Evolutionary conservation across 2,888 invertebrate species (phyloP).

Genomic region (Loripinus fragilis): DNA sequence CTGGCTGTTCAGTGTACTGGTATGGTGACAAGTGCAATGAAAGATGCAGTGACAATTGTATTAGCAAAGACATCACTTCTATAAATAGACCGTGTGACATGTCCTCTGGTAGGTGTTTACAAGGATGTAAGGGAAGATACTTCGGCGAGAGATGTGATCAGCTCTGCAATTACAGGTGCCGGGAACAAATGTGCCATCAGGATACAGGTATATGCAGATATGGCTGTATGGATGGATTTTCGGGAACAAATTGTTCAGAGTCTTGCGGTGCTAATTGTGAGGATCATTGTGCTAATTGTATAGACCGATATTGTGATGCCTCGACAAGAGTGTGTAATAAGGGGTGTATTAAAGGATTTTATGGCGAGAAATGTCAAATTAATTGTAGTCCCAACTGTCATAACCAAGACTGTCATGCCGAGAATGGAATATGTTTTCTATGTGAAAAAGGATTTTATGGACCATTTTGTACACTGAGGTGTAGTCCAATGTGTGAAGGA

Average conservation of each 20-base stretch:
- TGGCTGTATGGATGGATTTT: constrained; percentile 55
- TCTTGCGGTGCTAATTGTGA: constrained; percentile 52
- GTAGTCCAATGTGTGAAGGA: constrained; percentile 35
- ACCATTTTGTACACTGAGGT: constrained; percentile 27
- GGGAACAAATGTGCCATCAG: constrained; percentile 47
- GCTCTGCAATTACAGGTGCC: constrained; percentile 52
- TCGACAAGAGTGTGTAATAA: constrained; percentile 45
- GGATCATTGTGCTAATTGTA: constrained; percentile 46
- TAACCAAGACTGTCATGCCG: constrained; percentile 44
- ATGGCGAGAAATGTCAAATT: constrained; percentile 49
- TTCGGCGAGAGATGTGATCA: constrained; percentile 53
- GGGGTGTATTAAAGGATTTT: constrained; percentile 59
- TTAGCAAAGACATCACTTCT: constrained; percentile 29
- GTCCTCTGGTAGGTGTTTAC: constrained; percentile 38
- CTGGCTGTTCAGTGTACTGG: constrained; percentile 51
- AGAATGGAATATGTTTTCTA: constrained; percentile 26
- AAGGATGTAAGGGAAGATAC: constrained; percentile 49
- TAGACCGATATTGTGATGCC: constrained; percentile 44
- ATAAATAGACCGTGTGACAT: constrained; percentile 43
- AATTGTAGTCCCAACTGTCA: constrained; percentile 51
- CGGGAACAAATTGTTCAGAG: constrained; percentile 52
- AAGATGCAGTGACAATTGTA: constrained; percentile 50
- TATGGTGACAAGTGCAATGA: constrained; percentile 59
- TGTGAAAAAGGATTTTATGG: constrained; percentile 46
- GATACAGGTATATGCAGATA: constrained; percentile 40